phyloP scores from a whole-genome alignment of 2,113 vertebrate genomes.

The Tricholaema leucomelas region DNA sequence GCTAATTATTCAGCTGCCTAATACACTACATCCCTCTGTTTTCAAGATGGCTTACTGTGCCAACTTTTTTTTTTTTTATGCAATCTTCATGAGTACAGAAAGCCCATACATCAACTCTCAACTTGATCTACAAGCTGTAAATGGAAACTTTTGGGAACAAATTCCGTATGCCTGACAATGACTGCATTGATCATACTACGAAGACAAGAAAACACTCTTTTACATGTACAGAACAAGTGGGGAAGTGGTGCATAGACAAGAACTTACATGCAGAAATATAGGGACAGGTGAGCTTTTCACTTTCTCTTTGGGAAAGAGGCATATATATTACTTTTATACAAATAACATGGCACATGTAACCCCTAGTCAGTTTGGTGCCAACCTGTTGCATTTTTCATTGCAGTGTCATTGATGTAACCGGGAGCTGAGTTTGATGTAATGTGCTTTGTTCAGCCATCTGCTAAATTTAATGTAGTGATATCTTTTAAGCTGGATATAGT shows the following conservation, averaged over 20 bases:
- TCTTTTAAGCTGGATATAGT: constrained; percentile 44
- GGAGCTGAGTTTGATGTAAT: not conserved
- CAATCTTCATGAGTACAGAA: constrained; percentile 54
- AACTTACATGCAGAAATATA: not conserved
- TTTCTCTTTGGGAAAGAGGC: not conserved
- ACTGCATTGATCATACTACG: constrained; percentile 53
- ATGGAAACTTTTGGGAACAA: constrained; percentile 70
- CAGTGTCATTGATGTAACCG: not conserved
- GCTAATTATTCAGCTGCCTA: constrained; percentile 12
- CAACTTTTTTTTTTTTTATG: constrained; percentile 61
- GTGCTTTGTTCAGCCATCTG: constrained; percentile 29
- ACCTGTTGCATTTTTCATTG: not conserved
- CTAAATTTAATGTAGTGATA: constrained; percentile 51
- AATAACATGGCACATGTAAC: not conserved
- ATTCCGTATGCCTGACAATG: constrained; percentile 67
- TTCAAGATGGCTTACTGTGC: constrained; percentile 42
- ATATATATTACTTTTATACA: not conserved
- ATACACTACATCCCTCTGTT: constrained; percentile 62
- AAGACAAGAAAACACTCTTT: constrained; percentile 38
- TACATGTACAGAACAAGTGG: not conserved
- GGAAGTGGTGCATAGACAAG: not conserved
- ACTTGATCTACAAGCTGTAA: constrained; percentile 68
- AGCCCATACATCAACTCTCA: constrained; percentile 64
- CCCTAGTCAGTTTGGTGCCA: not conserved
- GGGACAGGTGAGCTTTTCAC: not conserved